These are phyloP conservation scores for Agrotis segetum DNA, from an alignment of 2,888 invertebrate species.

Conservation along the genomic window DNA sequence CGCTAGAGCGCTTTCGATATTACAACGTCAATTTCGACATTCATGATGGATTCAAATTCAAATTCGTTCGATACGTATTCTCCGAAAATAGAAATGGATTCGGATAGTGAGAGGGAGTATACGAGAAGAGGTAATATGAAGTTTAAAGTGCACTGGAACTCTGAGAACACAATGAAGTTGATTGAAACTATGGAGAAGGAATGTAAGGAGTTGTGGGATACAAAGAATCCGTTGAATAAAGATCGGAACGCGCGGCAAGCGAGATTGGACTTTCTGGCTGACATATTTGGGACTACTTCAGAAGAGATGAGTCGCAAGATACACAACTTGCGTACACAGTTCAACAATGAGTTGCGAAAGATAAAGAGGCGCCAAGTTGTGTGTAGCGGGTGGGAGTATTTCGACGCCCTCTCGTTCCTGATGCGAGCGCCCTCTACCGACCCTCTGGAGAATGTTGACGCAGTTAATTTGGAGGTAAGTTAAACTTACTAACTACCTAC, in stretches of 20 bases:
- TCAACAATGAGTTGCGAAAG: constrained; percentile 85
- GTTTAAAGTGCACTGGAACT: constrained; percentile 75
- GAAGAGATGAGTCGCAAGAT: constrained; percentile 86
- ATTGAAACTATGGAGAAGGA: constrained; percentile 82
- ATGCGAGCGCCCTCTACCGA: constrained; percentile 75
- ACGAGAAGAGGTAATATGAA: constrained; percentile 54
- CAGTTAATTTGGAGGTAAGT: constrained; percentile 83
- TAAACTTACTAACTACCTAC: constrained; percentile 11
- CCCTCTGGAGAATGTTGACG: constrained; percentile 76
- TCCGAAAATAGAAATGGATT: constrained; percentile 82
- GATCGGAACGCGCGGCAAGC: constrained; percentile 76
- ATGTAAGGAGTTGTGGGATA: constrained; percentile 84
- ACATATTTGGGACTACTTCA: constrained; percentile 78
- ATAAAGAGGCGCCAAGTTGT: constrained; percentile 79
- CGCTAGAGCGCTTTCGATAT: constrained; percentile 84
- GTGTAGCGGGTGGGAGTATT: constrained; percentile 85
- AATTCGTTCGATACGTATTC: constrained; percentile 79
- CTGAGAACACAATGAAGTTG: constrained; percentile 81
- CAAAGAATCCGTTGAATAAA: constrained; percentile 78
- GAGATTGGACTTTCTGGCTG: constrained; percentile 81
- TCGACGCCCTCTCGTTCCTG: constrained; percentile 83
- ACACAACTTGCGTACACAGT: constrained; percentile 86
- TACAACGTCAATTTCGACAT: constrained; percentile 73
- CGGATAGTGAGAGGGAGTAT: constrained; percentile 73
- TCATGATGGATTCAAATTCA: constrained; percentile 82